Percentiles rank a stretch among this genome's conserved stretches.
Conservation (phyloP, 2,113 vertebrate genomes). For the Prochilodus magdalenae region DNA sequence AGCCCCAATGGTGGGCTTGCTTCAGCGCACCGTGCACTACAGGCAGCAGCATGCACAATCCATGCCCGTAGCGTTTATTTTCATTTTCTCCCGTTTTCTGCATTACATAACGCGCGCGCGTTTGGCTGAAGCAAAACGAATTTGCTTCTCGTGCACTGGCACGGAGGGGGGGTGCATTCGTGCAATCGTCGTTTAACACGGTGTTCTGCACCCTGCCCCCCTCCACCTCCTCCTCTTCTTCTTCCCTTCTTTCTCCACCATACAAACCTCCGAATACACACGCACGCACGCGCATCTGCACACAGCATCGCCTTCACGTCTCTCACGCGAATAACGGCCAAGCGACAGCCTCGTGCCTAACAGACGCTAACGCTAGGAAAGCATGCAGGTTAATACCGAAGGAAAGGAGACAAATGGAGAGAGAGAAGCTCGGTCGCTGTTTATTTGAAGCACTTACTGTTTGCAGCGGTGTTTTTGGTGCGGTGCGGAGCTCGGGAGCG, state of each 20-base stretch:
- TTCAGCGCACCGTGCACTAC: background rate
- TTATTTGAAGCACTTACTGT: conserved; percentile 49
- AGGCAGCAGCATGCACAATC: background rate
- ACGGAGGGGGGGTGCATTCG: background rate
- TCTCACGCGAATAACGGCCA: background rate
- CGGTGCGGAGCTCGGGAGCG: conserved; percentile 4
- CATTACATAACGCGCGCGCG: conserved; percentile 58
- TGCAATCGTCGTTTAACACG: conserved; percentile 15
- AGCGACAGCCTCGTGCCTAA: background rate
- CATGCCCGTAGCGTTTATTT: conserved; percentile 1
- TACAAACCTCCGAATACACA: background rate
- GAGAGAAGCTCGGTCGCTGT: background rate
- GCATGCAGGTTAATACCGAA: background rate
- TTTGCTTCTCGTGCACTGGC: conserved; percentile 1
- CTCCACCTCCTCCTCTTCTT: conserved; percentile 39
- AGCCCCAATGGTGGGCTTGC: conserved; percentile 36
- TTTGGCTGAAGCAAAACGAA: conserved; percentile 35
- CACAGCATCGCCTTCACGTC: background rate
- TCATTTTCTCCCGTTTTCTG: background rate
- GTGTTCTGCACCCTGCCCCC: conserved; percentile 18
- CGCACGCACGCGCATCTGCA: background rate
- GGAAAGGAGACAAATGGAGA: background rate
- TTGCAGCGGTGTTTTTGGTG: conserved; percentile 30
- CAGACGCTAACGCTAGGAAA: background rate
- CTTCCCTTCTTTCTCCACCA: conserved; percentile 20